Evolutionary conservation across 2,797 vertebrate genomes (phyloP).

Genomic region (Micropoecilia bifurca): DNA sequence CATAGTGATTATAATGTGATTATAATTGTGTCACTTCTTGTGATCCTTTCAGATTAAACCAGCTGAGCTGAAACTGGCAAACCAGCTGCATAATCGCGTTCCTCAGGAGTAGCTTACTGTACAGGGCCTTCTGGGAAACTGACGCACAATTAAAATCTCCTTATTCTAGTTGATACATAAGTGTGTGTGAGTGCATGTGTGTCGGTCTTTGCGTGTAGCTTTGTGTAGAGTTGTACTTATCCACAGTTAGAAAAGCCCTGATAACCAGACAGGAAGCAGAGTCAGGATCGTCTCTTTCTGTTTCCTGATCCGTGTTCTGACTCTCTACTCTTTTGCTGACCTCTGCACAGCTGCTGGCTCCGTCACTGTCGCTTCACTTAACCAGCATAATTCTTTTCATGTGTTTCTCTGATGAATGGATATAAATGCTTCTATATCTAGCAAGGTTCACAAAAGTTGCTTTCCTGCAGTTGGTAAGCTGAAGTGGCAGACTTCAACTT

Average conservation of each 20-base stretch:
- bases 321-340: conserved; percentile 36
- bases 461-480: not conserved
- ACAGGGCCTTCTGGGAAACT: conserved; percentile 24
- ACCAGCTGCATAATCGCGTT: conserved; percentile 25
- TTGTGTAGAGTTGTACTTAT: conserved; percentile 6
- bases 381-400: not conserved
- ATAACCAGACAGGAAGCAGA: conserved; percentile 79
- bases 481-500: not conserved
- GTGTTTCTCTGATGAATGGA: not conserved
- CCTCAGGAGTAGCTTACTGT: conserved; percentile 22
- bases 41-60: conserved; percentile 49
- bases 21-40: conserved; percentile 44
- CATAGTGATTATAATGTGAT: not conserved
- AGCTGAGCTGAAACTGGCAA: conserved; percentile 19
- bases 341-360: conserved; percentile 6
- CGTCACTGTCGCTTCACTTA: not conserved
- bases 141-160: conserved; percentile 40
- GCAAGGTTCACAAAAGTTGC: not conserved
- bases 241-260: conserved; percentile 23
- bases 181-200: not conserved
- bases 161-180: not conserved
- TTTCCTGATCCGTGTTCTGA: conserved; percentile 74
- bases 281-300: conserved; percentile 59
- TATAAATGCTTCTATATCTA: not conserved
- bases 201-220: not conserved